Base-by-base conservation (phyloP, 1,140 invertebrate genomes). In the Bombyx mandarina region DNA sequence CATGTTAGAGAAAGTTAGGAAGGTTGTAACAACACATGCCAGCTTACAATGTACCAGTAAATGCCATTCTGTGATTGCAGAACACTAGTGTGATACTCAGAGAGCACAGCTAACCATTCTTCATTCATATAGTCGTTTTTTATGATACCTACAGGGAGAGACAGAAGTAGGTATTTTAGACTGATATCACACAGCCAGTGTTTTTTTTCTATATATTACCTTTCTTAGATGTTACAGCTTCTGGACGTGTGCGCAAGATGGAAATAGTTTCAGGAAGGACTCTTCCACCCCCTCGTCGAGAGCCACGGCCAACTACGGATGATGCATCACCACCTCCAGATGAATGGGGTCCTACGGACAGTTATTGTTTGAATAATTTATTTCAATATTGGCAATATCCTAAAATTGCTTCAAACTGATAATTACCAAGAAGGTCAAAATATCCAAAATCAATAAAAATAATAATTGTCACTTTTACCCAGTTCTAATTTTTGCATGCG, bases 271-370 rank as follows among this genome's bases (percentile, higher is more conserved):
- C 82, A 2, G 79, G 74, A 45, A 86, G 62, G 5, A 79, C 56
- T 22, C 81, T 58, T 26, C 82, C 82, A 3, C 81, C 83, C 3
- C 83, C 81, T 9, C 83, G 71, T 2, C 74, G 74, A 1, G 81
- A 79, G 0, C 83, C 83, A 35, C 83, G 75, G 0, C 81, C 73
- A 1, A 65, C 63, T 10, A 69, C 69, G 5, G 65, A 45, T 0
- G 61, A 35, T 6, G 66, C 57, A 2, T 65, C 56, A 22, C 72
- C 82, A 7, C 75, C 76, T 5, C 60, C 61, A 18, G 56, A 46
- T 6, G 63, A 46, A 18, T 75, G 65, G 8, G 60, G 46, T 43
- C 67, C 43, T 57, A 67, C 65, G 49, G 65, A 54, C 6, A 45
- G 45, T 54, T 44, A 48, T 46, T 8, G 22, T 12, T 35, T 35